phyloP scores from a whole-genome alignment of 2,113 vertebrate genomes.

The Alaudala cheleensis region DNA sequence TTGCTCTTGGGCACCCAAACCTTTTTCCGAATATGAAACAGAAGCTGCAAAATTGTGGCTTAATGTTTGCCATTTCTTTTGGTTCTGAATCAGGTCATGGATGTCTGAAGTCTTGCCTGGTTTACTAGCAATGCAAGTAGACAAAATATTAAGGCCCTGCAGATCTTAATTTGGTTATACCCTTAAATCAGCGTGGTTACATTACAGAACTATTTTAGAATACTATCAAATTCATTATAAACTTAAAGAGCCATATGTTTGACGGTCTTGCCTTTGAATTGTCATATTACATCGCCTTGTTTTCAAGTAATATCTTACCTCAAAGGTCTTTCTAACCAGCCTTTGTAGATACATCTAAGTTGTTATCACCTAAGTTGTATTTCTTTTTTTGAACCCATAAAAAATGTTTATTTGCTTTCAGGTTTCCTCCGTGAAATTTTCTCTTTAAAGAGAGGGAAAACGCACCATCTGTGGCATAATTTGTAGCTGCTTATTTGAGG shows the following conservation, averaged over 20 bases:
- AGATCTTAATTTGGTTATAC: not conserved
- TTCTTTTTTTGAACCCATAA: not conserved
- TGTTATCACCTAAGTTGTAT: not conserved
- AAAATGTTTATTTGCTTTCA: not conserved
- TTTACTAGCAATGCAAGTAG: not conserved
- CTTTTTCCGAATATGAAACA: not conserved
- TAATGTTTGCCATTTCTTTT: not conserved
- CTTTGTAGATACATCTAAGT: not conserved
- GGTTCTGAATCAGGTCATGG: not conserved
- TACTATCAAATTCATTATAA: not conserved
- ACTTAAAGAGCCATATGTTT: not conserved
- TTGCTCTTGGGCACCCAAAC: not conserved
- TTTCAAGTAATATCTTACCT: not conserved
- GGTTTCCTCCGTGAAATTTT: not conserved
- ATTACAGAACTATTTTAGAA: not conserved
- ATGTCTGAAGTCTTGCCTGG: not conserved
- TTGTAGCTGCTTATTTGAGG: slow-evolving; percentile 29
- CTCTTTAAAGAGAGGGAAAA: slow-evolving; percentile 3
- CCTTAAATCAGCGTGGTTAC: not conserved
- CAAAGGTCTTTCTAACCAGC: not conserved
- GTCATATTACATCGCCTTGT: not conserved
- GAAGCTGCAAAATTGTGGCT: slow-evolving; percentile 8
- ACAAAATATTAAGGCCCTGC: not conserved
- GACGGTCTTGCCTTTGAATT: not conserved
- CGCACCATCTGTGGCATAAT: slow-evolving; percentile 18